Base-by-base conservation (phyloP, 2,797 vertebrate species). In the Miichthys miiuy region DNA sequence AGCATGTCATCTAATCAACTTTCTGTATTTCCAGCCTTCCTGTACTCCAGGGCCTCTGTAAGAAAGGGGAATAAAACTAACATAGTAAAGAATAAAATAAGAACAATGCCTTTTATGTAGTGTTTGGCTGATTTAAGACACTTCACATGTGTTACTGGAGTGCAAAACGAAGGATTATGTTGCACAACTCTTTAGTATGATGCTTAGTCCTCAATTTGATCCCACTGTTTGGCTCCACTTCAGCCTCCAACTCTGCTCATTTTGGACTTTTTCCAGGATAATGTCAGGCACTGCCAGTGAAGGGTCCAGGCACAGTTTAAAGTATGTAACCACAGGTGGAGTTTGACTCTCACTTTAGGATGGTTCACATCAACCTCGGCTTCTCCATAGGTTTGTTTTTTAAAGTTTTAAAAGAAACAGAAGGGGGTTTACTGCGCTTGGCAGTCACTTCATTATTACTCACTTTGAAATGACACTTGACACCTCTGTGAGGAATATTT, bases 311-410 rank as follows among this genome's bases (percentile, higher is more conserved):
- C 79, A 42, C 63, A 64, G 83, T 89, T 90, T 79, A 83, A 84
- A 88, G 82, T 79, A 85, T 72, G 84, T 81, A 87, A 93, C 92
- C 90, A 86, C 92, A 92, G 91, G 91, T 91, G 90, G 88, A 87
- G 89, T 79, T 80, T 84, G 85, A 91, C 85, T 86, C 82, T 75
- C 68, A 50, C 73, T 93, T 88, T 86, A 91, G 80, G 73, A 85
- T 21, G 54, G 75, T 79, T 90, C 83, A 69, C 79, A 86, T 90
- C 84, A 79, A 72, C 75, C 74, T 56, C 7, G 67, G 48, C 71
- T 77, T 84, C 87, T 77, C 81, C 70, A 67, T 76, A 73, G 62
- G 74, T 80, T 91, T 83, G 71, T 86, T 89, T 90, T 86, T 82
- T 47, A 75, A 78, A 44, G 34, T 65, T 87, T 89, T 82, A 62